These are phyloP conservation scores for Arenaria interpres DNA, from an alignment of 2,113 vertebrate genomes.

Conservation along the genomic window DNA sequence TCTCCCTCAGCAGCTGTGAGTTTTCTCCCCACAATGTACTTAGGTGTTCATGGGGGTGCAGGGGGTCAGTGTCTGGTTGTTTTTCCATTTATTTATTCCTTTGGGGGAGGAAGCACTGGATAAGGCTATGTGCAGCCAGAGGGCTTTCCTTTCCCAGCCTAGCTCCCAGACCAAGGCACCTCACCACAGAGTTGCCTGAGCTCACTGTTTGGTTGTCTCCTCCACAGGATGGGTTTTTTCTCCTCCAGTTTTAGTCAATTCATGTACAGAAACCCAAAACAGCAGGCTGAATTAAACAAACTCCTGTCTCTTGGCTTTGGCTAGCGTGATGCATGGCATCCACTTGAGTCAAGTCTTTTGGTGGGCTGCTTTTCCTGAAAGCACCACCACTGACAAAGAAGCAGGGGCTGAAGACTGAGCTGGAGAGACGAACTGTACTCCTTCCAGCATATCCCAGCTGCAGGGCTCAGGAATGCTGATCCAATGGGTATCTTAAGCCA, in stretches of 20 bases:
- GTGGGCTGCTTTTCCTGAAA: not conserved
- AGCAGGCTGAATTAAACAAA: not conserved
- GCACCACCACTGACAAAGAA: not conserved
- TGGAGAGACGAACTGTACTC: not conserved
- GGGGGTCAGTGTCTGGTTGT: accelerated
- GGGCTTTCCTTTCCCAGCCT: not conserved
- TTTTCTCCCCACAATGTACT: not conserved
- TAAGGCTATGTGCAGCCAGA: not conserved
- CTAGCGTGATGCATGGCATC: not conserved
- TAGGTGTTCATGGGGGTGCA: not conserved
- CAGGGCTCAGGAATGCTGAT: not conserved
- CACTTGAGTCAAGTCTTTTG: not conserved
- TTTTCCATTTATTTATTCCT: not conserved
- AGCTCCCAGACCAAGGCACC: not conserved
- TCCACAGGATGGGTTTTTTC: not conserved
- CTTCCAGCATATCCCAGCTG: not conserved
- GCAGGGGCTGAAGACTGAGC: not conserved
- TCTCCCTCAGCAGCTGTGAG: not conserved
- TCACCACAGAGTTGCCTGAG: not conserved
- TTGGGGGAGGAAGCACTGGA: not conserved
- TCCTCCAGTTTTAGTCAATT: not conserved
- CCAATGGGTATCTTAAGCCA: not conserved
- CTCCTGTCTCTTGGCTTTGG: not conserved
- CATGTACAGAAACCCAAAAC: not conserved
- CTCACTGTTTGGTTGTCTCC: not conserved